Percentiles rank a stretch among this genome's conserved stretches.
These are phyloP conservation scores for Acanthococcus lagerstroemiae DNA, from an alignment of 2,888 invertebrate species.

Conservation along the genomic window DNA sequence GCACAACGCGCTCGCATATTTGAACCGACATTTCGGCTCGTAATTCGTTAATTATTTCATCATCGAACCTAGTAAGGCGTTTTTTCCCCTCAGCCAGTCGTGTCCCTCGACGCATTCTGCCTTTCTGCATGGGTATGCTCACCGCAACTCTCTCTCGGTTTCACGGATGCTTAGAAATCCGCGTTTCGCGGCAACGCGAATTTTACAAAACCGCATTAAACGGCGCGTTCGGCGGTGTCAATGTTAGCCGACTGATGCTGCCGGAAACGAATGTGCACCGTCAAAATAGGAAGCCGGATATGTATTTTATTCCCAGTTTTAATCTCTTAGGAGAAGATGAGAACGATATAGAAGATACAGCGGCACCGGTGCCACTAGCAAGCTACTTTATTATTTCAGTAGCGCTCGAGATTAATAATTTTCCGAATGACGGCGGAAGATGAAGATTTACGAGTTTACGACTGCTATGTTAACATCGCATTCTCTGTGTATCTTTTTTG, in stretches of 20 bases:
- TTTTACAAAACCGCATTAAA: constrained; percentile 17
- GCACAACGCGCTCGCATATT: too few species aligned
- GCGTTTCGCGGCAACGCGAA: too few species aligned
- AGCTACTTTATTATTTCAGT: constrained; percentile 29
- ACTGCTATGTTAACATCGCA: constrained; percentile 27
- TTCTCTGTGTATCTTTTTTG: background rate
- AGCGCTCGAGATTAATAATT: constrained; percentile 30
- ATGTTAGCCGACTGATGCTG: background rate
- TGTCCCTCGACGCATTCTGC: too few species aligned
- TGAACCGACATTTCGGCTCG: too few species aligned
- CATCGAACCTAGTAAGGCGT: too few species aligned
- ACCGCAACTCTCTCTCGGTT: too few species aligned
- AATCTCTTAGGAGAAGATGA: constrained; percentile 24
- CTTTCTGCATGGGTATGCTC: too few species aligned
- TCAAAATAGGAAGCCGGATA: constrained; percentile 17
- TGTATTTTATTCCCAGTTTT: constrained; percentile 29
- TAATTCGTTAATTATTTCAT: too few species aligned
- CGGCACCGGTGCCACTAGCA: constrained; percentile 13
- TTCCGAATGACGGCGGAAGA: constrained; percentile 29
- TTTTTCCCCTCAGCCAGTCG: too few species aligned
- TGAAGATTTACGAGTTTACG: constrained; percentile 30
- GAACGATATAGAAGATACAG: background rate
- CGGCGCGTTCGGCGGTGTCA: constrained; percentile 8
- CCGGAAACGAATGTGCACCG: constrained; percentile 5
- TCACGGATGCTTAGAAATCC: too few species aligned